Evolutionary conservation across 64 coral and sea anemone species (phyloP), one percentile per base, ranked within the genome.

Genomic region (Acropora tenuis): DNA sequence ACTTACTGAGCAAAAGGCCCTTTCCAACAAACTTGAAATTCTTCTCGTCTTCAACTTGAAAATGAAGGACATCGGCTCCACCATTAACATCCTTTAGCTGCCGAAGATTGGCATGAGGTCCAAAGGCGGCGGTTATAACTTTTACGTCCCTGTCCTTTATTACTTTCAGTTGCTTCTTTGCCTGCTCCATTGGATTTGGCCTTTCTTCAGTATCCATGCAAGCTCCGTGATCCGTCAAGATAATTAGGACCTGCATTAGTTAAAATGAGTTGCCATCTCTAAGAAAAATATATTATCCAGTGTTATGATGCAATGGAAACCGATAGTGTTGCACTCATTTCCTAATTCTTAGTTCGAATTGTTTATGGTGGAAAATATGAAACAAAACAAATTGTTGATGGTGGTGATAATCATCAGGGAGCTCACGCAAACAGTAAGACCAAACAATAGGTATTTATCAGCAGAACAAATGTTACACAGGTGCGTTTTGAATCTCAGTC

Each of bases 71-170:
- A 41, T 75, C 6, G 7, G 73, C 20, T 41, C 7, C 73, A 42
- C 43, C 73, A 5, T 75, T 40, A 75, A 75, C 43, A 45, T 75
- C 0, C 73, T 75, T 41, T 75, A 75, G 73, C 41, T 75, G 20
- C 3, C 20, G 6, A 42, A 75, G 19, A 75, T 75, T 75, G 73
- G 30, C 0, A 75, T 75, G 30, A 16, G 41, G 73, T 11, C 73
- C 73, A 75, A 75, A 75, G 1, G 73, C 73, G 73, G 43, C 73
- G 19, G 73, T 75, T 75, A 75, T 42, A 41, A 75, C 73, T 75
- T 75, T 75, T 75, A 75, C 30, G 40, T 75, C 20, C 20, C 12
- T 75, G 20, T n/a, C 30, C 42, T 75, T 75, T 75, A 75, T 40
- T 11, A 43, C 0, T 1, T 1, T 75, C 73, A 5, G 5, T 75